These are phyloP conservation scores for Zosterops hypoxanthus DNA, from an alignment of 2,113 vertebrate genomes.

Conservation along the genomic window DNA sequence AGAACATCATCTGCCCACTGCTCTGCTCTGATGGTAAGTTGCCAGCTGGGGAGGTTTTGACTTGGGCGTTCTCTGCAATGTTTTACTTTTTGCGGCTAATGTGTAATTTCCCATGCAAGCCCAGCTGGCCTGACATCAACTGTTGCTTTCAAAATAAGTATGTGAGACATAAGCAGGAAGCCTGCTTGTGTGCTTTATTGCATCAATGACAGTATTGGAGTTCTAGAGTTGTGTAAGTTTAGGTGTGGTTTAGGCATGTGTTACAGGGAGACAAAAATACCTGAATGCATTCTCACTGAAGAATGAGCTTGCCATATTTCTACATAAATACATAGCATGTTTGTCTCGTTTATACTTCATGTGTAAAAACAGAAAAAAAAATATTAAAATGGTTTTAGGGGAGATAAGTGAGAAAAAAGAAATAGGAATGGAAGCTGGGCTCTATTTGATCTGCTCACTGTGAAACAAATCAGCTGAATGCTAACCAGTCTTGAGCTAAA, in stretches of 20 bases:
- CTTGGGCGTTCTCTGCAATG: neutral
- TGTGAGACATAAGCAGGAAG: neutral
- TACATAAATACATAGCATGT: rapidly evolving
- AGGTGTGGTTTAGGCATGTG: neutral
- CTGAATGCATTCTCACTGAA: neutral
- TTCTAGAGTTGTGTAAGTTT: neutral
- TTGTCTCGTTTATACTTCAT: neutral
- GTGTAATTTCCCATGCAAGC: neutral
- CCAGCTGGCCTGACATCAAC: neutral
- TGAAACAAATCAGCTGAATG: neutral
- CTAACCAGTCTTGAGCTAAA: neutral
- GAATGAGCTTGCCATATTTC: neutral
- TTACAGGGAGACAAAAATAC: neutral
- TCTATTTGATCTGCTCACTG: neutral
- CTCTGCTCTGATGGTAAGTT: neutral
- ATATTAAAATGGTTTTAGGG: neutral
- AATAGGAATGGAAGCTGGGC: neutral
- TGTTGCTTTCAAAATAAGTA: neutral
- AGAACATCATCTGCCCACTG: neutral
- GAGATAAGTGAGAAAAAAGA: neutral
- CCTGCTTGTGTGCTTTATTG: neutral
- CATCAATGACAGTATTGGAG: neutral
- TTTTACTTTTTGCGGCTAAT: neutral
- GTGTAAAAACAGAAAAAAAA: neutral
- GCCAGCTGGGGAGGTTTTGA: neutral